phyloP scores from a whole-genome alignment of 2,888 invertebrate species.

The Dendrolimus pini region DNA sequence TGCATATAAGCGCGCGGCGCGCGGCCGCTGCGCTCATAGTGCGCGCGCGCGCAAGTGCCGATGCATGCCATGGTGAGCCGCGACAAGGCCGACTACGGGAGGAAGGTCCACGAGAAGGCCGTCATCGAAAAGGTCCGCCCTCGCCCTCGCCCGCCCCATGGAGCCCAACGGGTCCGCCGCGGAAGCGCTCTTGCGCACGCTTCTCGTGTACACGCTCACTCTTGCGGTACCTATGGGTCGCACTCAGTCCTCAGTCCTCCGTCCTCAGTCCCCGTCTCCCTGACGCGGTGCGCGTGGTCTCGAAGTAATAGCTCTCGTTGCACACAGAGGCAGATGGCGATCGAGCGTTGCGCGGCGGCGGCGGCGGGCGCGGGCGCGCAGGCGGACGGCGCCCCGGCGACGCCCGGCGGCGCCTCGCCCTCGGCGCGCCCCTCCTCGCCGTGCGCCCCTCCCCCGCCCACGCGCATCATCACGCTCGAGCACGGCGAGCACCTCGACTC shows the following conservation, averaged over 20 bases:
- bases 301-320: background rate
- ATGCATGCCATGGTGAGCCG: constrained; percentile 42
- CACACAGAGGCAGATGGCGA: constrained; percentile 58
- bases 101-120: constrained; percentile 48
- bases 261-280: constrained; percentile 4
- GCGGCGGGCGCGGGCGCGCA: constrained; percentile 6
- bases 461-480: constrained; percentile 82
- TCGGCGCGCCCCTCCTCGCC: constrained; percentile 9
- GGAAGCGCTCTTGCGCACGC: constrained; percentile 11
- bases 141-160: constrained; percentile 15
- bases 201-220: constrained; percentile 11
- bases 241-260: constrained; percentile 3
- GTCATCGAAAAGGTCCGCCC: constrained; percentile 44
- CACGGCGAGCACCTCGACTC: constrained; percentile 87
- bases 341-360: constrained; percentile 27
- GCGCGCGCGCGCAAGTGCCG: constrained; percentile 14
- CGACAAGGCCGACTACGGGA: constrained; percentile 38
- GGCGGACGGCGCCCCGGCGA: background rate
- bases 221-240: constrained; percentile 13
- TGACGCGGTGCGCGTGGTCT: no score
- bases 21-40: constrained; percentile 12
- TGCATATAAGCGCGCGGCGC: constrained; percentile 2
- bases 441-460: constrained; percentile 39
- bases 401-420: constrained; percentile 5
- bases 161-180: constrained; percentile 9